Conservation (phyloP, 2,888 invertebrate genomes). For the Amiota communis region DNA sequence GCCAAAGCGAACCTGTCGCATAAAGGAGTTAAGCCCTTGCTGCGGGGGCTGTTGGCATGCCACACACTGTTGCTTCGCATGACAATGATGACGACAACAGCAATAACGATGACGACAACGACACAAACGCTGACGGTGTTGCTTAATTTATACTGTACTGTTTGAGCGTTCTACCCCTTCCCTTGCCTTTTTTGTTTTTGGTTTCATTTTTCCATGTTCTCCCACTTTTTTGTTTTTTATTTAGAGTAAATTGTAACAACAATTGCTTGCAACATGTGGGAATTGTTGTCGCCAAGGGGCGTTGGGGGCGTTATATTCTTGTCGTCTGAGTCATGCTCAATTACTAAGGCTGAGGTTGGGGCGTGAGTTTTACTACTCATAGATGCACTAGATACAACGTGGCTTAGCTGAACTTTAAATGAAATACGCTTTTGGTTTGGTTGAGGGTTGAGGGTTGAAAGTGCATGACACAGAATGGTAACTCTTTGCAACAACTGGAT, state of each 20-base stretch:
- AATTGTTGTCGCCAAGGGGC: background rate
- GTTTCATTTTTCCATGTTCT: background rate
- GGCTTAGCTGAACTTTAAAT: too few relatives aligned
- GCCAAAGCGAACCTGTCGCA: background rate
- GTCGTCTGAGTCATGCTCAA: too few relatives aligned
- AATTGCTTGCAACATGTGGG: background rate
- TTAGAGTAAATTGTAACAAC: background rate
- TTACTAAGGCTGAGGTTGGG: too few relatives aligned
- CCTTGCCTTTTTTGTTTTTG: too few relatives aligned
- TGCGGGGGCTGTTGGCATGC: slow-evolving; percentile 37
- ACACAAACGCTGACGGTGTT: background rate
- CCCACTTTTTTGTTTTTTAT: background rate
- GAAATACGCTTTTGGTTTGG: too few relatives aligned
- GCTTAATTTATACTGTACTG: slow-evolving; percentile 19
- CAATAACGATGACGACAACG: background rate
- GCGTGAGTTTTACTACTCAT: too few relatives aligned
- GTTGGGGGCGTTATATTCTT: background rate
- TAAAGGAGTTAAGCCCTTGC: background rate
- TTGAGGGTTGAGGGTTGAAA: slow-evolving; percentile 53
- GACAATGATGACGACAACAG: background rate
- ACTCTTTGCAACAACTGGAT: slow-evolving; percentile 32
- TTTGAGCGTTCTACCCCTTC: background rate
- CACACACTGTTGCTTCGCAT: slow-evolving; percentile 51
- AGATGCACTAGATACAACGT: too few relatives aligned
- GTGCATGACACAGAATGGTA: slow-evolving; percentile 66